Percentiles rank a stretch among this genome's conserved stretches.
phyloP scores from a whole-genome alignment of 1,140 invertebrate species.

The Limonius californicus region DNA sequence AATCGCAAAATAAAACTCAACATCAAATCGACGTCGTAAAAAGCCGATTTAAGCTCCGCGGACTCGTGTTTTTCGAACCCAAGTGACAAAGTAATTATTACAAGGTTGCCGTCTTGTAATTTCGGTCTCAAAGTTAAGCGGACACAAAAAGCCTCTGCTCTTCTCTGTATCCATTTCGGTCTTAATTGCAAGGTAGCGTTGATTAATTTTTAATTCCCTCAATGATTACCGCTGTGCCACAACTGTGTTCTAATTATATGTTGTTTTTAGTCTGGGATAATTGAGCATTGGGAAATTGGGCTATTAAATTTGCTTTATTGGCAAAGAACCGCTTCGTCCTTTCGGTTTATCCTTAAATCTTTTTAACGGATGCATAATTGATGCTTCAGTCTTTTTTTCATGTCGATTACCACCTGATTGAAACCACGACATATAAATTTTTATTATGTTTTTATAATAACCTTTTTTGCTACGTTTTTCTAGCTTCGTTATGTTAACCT shows the following conservation, averaged over 20 bases:
- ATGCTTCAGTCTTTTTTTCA: neutral
- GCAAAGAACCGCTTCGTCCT: conserved; percentile 5
- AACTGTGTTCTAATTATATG: conserved; percentile 10
- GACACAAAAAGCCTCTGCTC: neutral
- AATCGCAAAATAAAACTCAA: neutral
- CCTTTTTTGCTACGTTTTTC: too few species aligned
- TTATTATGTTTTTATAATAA: too few species aligned
- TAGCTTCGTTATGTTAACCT: too few species aligned
- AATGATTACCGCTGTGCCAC: conserved; percentile 6
- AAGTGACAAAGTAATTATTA: conserved; percentile 14
- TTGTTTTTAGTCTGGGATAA: conserved; percentile 12
- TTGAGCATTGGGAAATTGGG: conserved; percentile 9
- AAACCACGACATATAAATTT: neutral
- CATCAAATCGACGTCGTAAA: too few species aligned
- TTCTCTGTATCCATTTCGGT: conserved; percentile 3
- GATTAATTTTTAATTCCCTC: conserved; percentile 18
- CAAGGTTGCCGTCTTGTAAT: conserved; percentile 2
- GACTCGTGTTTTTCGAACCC: neutral
- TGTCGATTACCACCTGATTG: neutral
- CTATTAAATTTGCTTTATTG: conserved; percentile 13
- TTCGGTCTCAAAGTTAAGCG: neutral
- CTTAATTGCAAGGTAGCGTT: conserved; percentile 16
- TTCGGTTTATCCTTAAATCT: conserved; percentile 7
- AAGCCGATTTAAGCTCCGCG: too few species aligned
- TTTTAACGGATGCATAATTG: conserved; percentile 8